phyloP scores from a whole-genome alignment of 1,140 invertebrate species.

The Drosophila ohnishii region DNA sequence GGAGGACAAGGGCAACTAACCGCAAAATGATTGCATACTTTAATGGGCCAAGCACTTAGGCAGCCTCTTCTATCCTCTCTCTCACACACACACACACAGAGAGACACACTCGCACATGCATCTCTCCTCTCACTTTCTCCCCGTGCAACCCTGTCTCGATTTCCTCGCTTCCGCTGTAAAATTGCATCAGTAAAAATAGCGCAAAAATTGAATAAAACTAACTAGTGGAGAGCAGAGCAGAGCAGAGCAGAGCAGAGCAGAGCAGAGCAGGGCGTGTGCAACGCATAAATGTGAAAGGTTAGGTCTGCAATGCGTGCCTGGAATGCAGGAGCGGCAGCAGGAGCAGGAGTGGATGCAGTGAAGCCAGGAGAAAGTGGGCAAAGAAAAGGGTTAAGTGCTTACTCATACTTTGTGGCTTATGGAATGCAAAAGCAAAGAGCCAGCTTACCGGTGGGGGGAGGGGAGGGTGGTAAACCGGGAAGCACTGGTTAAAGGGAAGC shows the following conservation, averaged over 20 bases:
- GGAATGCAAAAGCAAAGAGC: constrained; percentile 40
- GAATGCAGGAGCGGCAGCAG: constrained; percentile 28
- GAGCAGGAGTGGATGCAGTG: neutral
- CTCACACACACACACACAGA: neutral
- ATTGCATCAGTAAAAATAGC: constrained; percentile 73
- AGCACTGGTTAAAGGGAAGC: constrained; percentile 5
- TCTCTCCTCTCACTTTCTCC: constrained; percentile 1
- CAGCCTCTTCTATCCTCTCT: constrained; percentile 20
- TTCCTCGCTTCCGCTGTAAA: constrained; percentile 51
- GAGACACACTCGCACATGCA: neutral
- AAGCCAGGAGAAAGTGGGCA: constrained; percentile 5
- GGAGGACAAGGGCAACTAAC: constrained; percentile 41
- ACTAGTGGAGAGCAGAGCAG: constrained; percentile 32
- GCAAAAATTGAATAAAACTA: constrained; percentile 77
- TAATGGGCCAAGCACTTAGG: constrained; percentile 79
- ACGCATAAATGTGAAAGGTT: constrained; percentile 77
- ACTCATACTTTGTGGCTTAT: constrained; percentile 54
- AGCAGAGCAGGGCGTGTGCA: constrained; percentile 7
- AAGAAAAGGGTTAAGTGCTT: constrained; percentile 54
- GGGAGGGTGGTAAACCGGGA: neutral
- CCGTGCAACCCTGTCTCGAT: constrained; percentile 28
- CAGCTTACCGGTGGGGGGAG: constrained; percentile 1
- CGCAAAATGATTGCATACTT: constrained; percentile 81
- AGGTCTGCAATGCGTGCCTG: constrained; percentile 55
- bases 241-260: neutral